Percentiles rank a stretch among this genome's conserved stretches.
phyloP scores from a whole-genome alignment of 1,140 invertebrate species.

The Solenopsis fugax region DNA sequence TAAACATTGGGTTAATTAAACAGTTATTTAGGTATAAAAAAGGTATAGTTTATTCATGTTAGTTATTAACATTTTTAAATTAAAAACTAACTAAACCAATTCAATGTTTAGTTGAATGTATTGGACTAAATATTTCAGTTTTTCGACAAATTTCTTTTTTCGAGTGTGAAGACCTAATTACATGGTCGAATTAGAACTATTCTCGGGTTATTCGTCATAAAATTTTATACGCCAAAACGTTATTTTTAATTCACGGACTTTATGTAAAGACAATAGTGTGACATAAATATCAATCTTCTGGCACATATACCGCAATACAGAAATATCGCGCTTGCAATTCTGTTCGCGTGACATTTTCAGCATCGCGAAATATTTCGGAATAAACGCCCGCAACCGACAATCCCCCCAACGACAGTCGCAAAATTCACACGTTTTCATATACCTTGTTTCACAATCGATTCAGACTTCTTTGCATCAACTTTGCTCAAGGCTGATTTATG shows the following conservation, averaged over 20 bases:
- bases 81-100: too few relatives aligned
- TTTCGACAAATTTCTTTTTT: too few relatives aligned
- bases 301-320: constrained; percentile 63
- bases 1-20: too few relatives aligned
- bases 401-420: background rate
- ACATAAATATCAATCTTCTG: constrained; percentile 72
- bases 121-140: too few relatives aligned
- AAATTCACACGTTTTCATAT: constrained; percentile 2
- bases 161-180: background rate
- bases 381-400: constrained; percentile 25
- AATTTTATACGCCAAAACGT: background rate
- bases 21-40: too few relatives aligned
- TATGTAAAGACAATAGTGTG: constrained; percentile 67
- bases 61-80: too few relatives aligned
- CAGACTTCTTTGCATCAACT: background rate
- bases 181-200: constrained; percentile 6
- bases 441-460: background rate
- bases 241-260: constrained; percentile 43
- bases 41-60: too few relatives aligned
- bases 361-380: background rate
- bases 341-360: constrained; percentile 35
- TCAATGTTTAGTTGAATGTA: too few relatives aligned
- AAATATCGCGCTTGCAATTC: constrained; percentile 63
- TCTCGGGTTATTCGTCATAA: background rate
- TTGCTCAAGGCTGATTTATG: background rate